Conservation (phyloP, 2,113 vertebrate genomes). For the Clinocottus analis region DNA sequence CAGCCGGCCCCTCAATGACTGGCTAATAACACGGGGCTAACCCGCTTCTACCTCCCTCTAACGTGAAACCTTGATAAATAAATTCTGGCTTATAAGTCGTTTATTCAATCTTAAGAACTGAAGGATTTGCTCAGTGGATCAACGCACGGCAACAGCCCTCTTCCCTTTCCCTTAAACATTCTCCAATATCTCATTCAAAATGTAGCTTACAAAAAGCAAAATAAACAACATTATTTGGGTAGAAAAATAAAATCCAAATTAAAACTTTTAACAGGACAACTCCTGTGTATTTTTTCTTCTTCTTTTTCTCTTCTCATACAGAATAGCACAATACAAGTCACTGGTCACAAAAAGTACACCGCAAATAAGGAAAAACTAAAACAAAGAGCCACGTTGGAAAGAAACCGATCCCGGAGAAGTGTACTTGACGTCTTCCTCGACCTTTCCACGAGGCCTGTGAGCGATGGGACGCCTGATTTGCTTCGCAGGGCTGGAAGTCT, state of each 20-base stretch:
- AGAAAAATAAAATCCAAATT: constrained; percentile 86
- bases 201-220: constrained; percentile 73
- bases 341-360: constrained; percentile 79
- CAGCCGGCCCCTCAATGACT: constrained; percentile 1
- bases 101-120: constrained; percentile 10
- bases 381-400: constrained; percentile 54
- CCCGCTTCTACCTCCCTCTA: constrained; percentile 24
- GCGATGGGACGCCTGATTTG: constrained; percentile 41
- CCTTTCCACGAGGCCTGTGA: constrained; percentile 51
- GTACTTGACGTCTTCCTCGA: constrained; percentile 58
- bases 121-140: constrained; percentile 54
- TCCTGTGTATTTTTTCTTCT: constrained; percentile 43
- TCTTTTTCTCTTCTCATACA: constrained; percentile 58
- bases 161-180: constrained; percentile 62
- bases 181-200: constrained; percentile 66
- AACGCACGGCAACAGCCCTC: constrained; percentile 31
- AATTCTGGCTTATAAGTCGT: constrained; percentile 31
- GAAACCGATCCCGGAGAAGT: constrained; percentile 68
- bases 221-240: constrained; percentile 74
- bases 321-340: constrained; percentile 78
- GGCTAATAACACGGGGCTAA: constrained; percentile 41
- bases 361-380: constrained; percentile 64
- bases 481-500: constrained; percentile 46
- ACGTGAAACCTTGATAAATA: constrained; percentile 55
- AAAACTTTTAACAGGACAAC: constrained; percentile 65